Conservation (phyloP, 2,888 invertebrate genomes). For the Tromatobia lineatoria region DNA sequence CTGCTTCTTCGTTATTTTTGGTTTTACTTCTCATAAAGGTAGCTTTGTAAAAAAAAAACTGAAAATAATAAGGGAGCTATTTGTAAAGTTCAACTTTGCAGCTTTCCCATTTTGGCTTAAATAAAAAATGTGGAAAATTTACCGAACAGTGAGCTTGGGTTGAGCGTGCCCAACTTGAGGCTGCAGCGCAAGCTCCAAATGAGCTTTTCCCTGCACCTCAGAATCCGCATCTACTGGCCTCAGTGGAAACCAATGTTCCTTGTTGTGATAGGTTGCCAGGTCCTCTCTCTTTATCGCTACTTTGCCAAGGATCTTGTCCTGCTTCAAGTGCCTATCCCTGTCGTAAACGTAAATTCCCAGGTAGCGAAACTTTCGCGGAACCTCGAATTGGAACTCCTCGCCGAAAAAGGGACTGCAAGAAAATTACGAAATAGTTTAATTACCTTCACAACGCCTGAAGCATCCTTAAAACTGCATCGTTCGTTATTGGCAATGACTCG, state of each 20-base stretch:
- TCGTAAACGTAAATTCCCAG: constrained; percentile 96
- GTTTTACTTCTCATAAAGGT: no score
- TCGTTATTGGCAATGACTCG: no score
- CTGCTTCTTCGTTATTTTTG: no score
- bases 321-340: constrained; percentile 93
- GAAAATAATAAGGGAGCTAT: no score
- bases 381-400: constrained; percentile 97
- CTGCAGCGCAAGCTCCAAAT: constrained; percentile 89
- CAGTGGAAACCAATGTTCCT: constrained; percentile 97
- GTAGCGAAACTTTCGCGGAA: constrained; percentile 95
- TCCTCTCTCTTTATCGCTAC: constrained; percentile 96
- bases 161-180: constrained; percentile 85
- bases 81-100: no score
- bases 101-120: neutral
- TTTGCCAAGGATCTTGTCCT: constrained; percentile 93
- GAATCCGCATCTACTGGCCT: constrained; percentile 95
- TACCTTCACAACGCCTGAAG: neutral
- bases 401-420: constrained; percentile 93
- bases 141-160: constrained; percentile 86
- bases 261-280: constrained; percentile 94
- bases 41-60: no score
- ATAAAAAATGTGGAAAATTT: constrained; percentile 44
- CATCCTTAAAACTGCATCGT: no score
- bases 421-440: constrained; percentile 16
- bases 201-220: constrained; percentile 96